Percentiles rank a stretch among this genome's conserved stretches.
Conservation (phyloP, 1,140 invertebrate species). For the Brachionus paranguensis region DNA sequence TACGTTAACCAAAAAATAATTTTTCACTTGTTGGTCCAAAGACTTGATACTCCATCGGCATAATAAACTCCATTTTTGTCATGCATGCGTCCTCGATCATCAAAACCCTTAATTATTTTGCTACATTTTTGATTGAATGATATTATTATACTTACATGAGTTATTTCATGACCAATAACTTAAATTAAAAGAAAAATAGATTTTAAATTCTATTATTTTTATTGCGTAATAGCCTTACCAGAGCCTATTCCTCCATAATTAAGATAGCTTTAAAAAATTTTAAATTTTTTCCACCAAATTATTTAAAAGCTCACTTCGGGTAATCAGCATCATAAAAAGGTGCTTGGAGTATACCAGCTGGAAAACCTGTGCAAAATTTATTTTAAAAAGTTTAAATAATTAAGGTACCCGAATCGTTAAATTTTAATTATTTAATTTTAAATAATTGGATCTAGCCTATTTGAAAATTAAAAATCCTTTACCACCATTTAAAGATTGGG, state of each 20-base stretch:
- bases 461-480: too few species aligned
- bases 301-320: slow-evolving; percentile 32
- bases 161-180: slow-evolving; percentile 63
- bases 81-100: slow-evolving; percentile 18
- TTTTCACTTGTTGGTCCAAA: slow-evolving; percentile 34
- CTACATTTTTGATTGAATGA: neutral
- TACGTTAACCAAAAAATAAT: neutral
- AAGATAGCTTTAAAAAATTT: slow-evolving; percentile 52
- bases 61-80: slow-evolving; percentile 38
- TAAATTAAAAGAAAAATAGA: neutral
- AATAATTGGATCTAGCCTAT: too few species aligned
- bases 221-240: slow-evolving; percentile 42
- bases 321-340: slow-evolving; percentile 43
- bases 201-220: neutral
- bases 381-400: neutral
- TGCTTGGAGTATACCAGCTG: slow-evolving; percentile 19
- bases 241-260: slow-evolving; percentile 70
- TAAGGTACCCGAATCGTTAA: neutral
- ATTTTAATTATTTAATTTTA: neutral
- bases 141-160: slow-evolving; percentile 48
- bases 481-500: too few species aligned
- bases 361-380: slow-evolving; percentile 20
- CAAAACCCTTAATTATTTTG: slow-evolving; percentile 12
- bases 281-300: neutral
- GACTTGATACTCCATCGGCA: neutral